phyloP scores from a whole-genome alignment of 2,113 vertebrate genomes.

The Polypterus senegalus region DNA sequence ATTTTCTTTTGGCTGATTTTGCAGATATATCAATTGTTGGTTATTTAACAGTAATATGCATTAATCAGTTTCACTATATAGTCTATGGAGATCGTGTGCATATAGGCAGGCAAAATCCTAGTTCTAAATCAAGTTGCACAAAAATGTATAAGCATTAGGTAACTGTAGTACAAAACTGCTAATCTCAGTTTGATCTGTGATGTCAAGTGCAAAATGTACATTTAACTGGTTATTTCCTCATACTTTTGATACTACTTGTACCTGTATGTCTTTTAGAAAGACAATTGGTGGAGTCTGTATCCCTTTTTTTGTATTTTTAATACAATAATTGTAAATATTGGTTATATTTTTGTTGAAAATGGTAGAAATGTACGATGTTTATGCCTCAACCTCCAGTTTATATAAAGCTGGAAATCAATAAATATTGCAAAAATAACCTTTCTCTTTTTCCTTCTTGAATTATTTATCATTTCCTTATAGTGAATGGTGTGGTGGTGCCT shows the following conservation, averaged over 20 bases:
- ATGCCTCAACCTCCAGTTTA: slow-evolving; percentile 98
- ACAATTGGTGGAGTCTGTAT: slow-evolving; percentile 98
- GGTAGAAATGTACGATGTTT: slow-evolving; percentile 99
- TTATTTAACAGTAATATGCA: slow-evolving; percentile 83
- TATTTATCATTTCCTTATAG: too few species aligned
- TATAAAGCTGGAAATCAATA: slow-evolving; percentile 98
- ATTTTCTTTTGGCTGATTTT: slow-evolving; percentile 50
- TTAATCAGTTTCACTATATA: slow-evolving; percentile 75
- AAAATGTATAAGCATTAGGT: slow-evolving; percentile 87
- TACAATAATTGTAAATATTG: slow-evolving; percentile 99
- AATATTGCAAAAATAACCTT: slow-evolving; percentile 59
- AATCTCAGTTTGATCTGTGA: slow-evolving; percentile 87
- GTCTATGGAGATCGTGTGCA: slow-evolving; percentile 78
- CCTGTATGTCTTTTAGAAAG: slow-evolving; percentile 99
- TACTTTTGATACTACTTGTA: slow-evolving; percentile 96
- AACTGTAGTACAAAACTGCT: slow-evolving; percentile 93
- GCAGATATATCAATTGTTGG: slow-evolving; percentile 73
- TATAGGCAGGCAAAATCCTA: slow-evolving; percentile 72
- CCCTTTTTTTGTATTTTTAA: slow-evolving; percentile 99
- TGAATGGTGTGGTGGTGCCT: too few species aligned
- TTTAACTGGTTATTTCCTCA: slow-evolving; percentile 96
- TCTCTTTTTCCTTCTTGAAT: background rate
- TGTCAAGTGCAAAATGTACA: slow-evolving; percentile 96
- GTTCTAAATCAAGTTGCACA: slow-evolving; percentile 83
- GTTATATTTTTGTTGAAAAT: slow-evolving; percentile 99